Percentiles rank a stretch among this genome's conserved stretches.
These are phyloP conservation scores for Troides helena DNA, from an alignment of 2,888 invertebrate genomes.

Conservation along the genomic window DNA sequence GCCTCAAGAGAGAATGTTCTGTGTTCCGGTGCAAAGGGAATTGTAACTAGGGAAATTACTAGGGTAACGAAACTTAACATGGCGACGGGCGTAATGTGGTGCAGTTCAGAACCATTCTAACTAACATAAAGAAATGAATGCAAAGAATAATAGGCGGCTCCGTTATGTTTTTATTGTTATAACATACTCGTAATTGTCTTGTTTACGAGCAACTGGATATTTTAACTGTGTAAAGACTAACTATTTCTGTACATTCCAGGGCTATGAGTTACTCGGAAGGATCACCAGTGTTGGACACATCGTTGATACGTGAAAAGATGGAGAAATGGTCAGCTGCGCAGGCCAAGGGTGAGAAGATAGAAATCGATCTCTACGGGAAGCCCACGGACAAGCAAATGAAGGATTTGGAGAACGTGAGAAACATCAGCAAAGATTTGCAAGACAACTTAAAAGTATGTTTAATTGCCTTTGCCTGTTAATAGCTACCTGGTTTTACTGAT, in stretches of 20 bases:
- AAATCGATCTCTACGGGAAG: slow-evolving; percentile 65
- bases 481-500: too few species aligned
- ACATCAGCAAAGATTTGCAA: slow-evolving; percentile 65
- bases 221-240: neutral
- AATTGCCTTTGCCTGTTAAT: neutral
- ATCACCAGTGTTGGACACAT: slow-evolving; percentile 46
- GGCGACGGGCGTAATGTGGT: too few species aligned
- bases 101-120: too few species aligned
- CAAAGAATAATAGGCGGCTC: too few species aligned
- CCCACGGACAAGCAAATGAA: slow-evolving; percentile 57
- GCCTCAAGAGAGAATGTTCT: too few species aligned
- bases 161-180: too few species aligned
- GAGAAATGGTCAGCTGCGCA: slow-evolving; percentile 59
- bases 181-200: too few species aligned
- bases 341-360: slow-evolving; percentile 48
- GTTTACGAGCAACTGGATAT: neutral
- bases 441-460: slow-evolving; percentile 60
- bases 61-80: too few species aligned
- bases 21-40: too few species aligned
- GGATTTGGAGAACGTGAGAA: slow-evolving; percentile 66
- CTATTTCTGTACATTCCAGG: slow-evolving; percentile 33
- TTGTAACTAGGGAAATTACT: too few species aligned
- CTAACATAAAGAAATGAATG: too few species aligned
- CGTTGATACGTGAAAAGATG: slow-evolving; percentile 55
- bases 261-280: slow-evolving; percentile 55